Base-by-base conservation (phyloP, 2,888 invertebrate genomes). In the Nomada ferruginata region DNA sequence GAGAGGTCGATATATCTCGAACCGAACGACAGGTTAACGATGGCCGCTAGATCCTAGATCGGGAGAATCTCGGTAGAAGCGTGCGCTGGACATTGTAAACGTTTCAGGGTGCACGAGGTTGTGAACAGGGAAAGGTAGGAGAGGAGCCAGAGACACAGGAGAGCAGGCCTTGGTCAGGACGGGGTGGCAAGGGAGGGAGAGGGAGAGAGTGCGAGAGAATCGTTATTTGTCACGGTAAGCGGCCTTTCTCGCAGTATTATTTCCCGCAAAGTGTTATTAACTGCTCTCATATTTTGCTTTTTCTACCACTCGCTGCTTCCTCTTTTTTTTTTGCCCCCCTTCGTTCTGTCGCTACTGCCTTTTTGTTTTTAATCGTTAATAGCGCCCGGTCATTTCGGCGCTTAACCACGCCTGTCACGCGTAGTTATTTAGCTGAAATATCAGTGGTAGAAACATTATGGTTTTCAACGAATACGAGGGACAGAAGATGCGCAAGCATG, bases 261-360 rank as follows among this genome's bases (percentile, higher is more conserved):
- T 93, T 93, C 91, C 93, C 93, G 89, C 92, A 93, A 93, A 93
- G 93, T 93, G 93, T 93, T 93, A 93, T 93, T 93, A 93, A 93
- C 93, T 93, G 93, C 93, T 90, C 92, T 91, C 93, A 93, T 93
- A 93, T 93, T 93, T 93, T 90, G 92, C 90, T 91, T 91, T 93
- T 91, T 26, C 90, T 90, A 84, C 88, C 88, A 86, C 87, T 88
- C 90, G 87, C 90, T 89, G 91, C 89, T 90, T 90, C 82, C 79
- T 85, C 78, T 79, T 83, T 84, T 23, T 87, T 86, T 86, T 82
- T 26, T 2, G 0, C 26, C 26, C 86, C 85, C 84, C 79, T 84
- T 85, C 88, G 79, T 86, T 78, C 84, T 80, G 86, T 89, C 86
- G 87, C 65, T 83, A 75, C 75, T 71, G 83, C 81, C 82, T 87